Evolutionary conservation across 1,140 invertebrate genomes (phyloP).

Genomic region (Leptoteleia sp.): DNA sequence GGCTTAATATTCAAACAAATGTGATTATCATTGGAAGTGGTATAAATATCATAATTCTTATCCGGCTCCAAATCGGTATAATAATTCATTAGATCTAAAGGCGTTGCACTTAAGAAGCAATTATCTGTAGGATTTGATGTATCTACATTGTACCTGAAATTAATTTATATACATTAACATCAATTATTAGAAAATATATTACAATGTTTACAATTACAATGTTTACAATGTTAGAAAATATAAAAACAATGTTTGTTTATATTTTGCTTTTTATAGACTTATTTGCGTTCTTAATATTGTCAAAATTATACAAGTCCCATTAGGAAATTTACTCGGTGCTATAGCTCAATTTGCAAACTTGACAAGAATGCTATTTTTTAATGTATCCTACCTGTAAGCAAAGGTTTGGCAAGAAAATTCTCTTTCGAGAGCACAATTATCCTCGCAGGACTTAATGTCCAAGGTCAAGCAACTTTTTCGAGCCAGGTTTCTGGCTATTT

Average conservation of each 20-base stretch:
- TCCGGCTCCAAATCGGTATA: conserved; percentile 88
- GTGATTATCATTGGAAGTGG: conserved; percentile 82
- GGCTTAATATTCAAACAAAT: conserved; percentile 62
- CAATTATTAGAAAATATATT: neutral
- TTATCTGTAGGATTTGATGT: conserved; percentile 83
- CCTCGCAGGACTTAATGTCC: conserved; percentile 87
- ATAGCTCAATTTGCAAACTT: no score
- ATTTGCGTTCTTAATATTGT: no score
- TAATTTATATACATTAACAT: neutral
- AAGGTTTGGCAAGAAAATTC: conserved; percentile 88
- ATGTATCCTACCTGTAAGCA: conserved; percentile 89
- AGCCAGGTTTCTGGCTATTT: conserved; percentile 84
- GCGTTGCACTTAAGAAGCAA: conserved; percentile 87
- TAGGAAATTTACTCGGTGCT: no score
- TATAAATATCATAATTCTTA: conserved; percentile 90
- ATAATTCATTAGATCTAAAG: conserved; percentile 85
- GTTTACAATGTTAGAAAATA: neutral
- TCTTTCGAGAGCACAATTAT: conserved; percentile 86
- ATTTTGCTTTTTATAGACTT: no score
- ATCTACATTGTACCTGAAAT: conserved; percentile 77
- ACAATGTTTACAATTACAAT: no score
- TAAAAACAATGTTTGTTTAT: conserved; percentile 12
- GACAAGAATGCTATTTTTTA: no score
- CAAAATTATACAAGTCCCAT: no score
- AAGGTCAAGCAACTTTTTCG: conserved; percentile 84